phyloP scores from a whole-genome alignment of 2,888 invertebrate species.

The Coenonympha arcania region DNA sequence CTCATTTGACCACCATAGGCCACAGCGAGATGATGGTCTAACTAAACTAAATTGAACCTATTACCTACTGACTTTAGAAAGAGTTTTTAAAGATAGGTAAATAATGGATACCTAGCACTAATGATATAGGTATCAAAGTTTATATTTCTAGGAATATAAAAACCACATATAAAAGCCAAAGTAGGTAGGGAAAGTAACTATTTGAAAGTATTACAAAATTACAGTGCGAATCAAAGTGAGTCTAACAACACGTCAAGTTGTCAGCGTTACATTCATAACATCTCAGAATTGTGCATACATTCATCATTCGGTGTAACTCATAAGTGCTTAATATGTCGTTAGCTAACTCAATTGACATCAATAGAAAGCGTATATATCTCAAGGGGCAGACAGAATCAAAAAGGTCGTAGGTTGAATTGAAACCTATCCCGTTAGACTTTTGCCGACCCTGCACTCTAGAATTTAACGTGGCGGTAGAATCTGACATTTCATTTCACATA shows the following conservation, averaged over 20 bases:
- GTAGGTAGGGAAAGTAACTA: not conserved
- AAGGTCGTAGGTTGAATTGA: no score
- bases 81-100: no score
- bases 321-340: conserved; percentile 4
- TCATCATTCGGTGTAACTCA: conserved; percentile 1
- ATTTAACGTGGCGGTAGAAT: no score
- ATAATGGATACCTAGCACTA: not conserved
- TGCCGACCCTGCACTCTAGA: no score
- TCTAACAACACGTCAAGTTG: conserved; percentile 14
- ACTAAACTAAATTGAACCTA: no score
- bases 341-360: not conserved
- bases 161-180: not conserved
- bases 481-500: no score
- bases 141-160: not conserved
- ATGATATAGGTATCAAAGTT: not conserved
- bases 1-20: no score
- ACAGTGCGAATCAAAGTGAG: conserved; percentile 10
- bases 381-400: not conserved
- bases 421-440: no score
- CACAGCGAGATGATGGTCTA: no score
- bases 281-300: not conserved
- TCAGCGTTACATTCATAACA: conserved; percentile 3
- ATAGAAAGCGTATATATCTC: not conserved
- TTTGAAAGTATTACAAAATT: conserved; percentile 10
- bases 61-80: no score